A percentile compares a stretch with the other conserved stretches of the same genome.
These are phyloP conservation scores for Matsumyia berberina DNA, from an alignment of 2,888 invertebrate genomes.

Conservation along the genomic window DNA sequence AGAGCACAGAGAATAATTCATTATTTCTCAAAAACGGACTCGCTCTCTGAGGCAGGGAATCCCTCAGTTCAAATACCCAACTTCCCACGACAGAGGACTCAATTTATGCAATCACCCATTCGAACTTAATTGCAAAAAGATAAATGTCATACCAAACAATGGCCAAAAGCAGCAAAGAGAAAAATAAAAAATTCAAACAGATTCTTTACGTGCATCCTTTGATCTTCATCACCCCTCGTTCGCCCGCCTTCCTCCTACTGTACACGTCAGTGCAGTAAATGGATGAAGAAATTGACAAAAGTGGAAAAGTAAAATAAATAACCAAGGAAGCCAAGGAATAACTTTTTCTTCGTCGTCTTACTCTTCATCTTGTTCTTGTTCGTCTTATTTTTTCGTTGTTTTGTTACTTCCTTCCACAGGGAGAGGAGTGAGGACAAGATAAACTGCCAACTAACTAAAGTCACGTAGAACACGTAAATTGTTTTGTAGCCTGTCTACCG, in stretches of 20 bases:
- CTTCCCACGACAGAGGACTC: neutral
- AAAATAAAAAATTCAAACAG: slow-evolving; percentile 38
- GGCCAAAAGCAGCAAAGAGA: neutral
- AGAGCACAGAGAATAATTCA: too few species aligned
- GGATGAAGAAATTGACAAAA: slow-evolving; percentile 73
- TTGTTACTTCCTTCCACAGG: neutral
- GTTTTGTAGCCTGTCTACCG: slow-evolving; percentile 74
- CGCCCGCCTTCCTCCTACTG: slow-evolving; percentile 6
- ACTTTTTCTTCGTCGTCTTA: slow-evolving; percentile 55
- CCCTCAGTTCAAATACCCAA: slow-evolving; percentile 12
- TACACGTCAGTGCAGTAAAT: slow-evolving; percentile 16
- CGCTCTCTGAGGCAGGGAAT: neutral
- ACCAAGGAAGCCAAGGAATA: slow-evolving; percentile 29
- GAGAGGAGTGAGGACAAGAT: slow-evolving; percentile 41
- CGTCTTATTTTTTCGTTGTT: slow-evolving; percentile 27
- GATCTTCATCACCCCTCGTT: slow-evolving; percentile 36
- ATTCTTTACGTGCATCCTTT: slow-evolving; percentile 51
- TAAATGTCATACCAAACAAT: slow-evolving; percentile 61
- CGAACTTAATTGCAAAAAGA: slow-evolving; percentile 65
- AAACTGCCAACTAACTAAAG: slow-evolving; percentile 74
- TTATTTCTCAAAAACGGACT: neutral
- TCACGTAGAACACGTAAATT: slow-evolving; percentile 76
- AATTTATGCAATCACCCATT: slow-evolving; percentile 58
- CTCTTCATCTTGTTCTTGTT: too few species aligned
- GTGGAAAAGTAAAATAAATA: slow-evolving; percentile 48